These are phyloP conservation scores for Elephas maximus DNA, from an alignment of 2,113 vertebrate species.

Conservation along the genomic window DNA sequence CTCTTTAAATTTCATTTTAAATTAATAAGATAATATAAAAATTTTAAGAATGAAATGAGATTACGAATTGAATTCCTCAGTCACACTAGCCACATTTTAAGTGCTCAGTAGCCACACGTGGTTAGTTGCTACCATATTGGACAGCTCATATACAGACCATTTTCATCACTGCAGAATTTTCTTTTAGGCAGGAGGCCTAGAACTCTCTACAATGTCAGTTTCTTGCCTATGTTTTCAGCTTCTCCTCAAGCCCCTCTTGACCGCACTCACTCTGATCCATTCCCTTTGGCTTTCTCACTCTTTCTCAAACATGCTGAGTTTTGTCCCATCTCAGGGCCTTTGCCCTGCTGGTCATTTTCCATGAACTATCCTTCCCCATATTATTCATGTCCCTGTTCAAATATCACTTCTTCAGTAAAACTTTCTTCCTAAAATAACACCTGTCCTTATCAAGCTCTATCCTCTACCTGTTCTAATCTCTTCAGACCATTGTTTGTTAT, in stretches of 20 bases:
- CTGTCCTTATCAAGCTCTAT: not conserved
- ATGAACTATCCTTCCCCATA: not conserved
- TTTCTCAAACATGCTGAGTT: not conserved
- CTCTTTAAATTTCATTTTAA: slow-evolving; percentile 18
- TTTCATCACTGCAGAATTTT: not conserved
- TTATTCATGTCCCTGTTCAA: not conserved
- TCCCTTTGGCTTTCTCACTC: not conserved
- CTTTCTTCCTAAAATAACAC: not conserved
- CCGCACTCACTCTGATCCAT: not conserved
- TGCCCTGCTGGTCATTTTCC: not conserved
- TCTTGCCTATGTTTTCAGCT: not conserved
- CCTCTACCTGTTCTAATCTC: not conserved
- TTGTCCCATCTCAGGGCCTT: not conserved
- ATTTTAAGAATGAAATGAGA: slow-evolving; percentile 14
- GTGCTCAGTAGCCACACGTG: not conserved
- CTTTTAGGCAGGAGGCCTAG: not conserved
- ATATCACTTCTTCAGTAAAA: not conserved
- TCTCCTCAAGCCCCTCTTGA: not conserved
- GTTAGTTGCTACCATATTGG: not conserved
- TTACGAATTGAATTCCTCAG: not conserved
- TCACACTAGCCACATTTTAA: not conserved
- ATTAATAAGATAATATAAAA: not conserved
- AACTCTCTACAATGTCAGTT: not conserved
- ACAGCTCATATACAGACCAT: not conserved
- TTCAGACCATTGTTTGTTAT: not conserved